A percentile compares a stretch with the other conserved stretches of the same genome.
These are phyloP conservation scores for Trachythela sp. DNA, from an alignment of 64 coral and sea anemone genomes.

Conservation along the genomic window DNA sequence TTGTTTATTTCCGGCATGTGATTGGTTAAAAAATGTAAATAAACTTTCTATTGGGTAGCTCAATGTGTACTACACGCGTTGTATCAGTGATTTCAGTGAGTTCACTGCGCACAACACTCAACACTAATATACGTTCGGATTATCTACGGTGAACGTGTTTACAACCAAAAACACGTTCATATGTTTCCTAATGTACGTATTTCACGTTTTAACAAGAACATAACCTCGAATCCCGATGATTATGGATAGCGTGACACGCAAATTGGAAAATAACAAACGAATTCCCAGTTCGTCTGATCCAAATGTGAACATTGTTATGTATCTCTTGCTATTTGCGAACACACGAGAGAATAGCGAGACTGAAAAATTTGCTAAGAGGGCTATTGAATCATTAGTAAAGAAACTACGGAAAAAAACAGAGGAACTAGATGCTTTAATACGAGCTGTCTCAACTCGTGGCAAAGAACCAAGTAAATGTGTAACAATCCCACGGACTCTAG, in stretches of 20 bases:
- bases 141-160: conserved; percentile 30
- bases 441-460: conserved; percentile 7
- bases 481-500: conserved; percentile 1
- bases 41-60: conserved; percentile 8
- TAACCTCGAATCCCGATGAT: background rate
- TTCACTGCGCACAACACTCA: background rate
- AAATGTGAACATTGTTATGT: conserved; percentile 31
- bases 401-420: conserved; percentile 30
- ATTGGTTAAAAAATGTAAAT: conserved; percentile 20
- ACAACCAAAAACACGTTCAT: background rate
- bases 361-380: conserved; percentile 12
- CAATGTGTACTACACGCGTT: conserved; percentile 10
- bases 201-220: background rate
- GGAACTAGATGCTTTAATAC: conserved; percentile 17
- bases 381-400: conserved; percentile 4
- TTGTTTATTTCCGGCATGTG: conserved; percentile 24
- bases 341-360: conserved; percentile 23
- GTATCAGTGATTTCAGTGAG: background rate
- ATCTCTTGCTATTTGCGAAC: conserved; percentile 17
- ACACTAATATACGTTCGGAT: background rate
- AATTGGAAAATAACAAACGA: conserved; percentile 8
- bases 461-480: conserved; percentile 22
- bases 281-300: conserved; percentile 24
- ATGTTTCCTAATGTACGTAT: conserved; percentile 4
- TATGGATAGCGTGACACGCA: conserved; percentile 24